Conservation (phyloP, 2,888 invertebrate genomes). For the Drosophila sordidula region DNA sequence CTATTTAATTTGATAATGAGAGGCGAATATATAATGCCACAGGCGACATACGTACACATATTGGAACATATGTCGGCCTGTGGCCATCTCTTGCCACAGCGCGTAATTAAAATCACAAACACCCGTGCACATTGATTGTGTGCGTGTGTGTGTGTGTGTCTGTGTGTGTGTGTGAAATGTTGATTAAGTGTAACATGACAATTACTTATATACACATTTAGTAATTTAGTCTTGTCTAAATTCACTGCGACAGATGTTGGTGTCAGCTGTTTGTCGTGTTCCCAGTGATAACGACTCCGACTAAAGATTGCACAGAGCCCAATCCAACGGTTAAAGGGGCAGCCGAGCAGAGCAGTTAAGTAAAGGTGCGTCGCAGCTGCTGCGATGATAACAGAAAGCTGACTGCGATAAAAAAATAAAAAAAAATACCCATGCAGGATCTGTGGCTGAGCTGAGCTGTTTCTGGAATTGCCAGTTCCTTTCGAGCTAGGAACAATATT, state of each 20-base stretch:
- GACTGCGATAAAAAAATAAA: conserved; percentile 24
- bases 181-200: conserved; percentile 75
- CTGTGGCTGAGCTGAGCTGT: neutral
- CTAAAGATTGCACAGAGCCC: conserved; percentile 49
- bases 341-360: too few relatives aligned
- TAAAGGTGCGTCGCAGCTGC: conserved; percentile 29
- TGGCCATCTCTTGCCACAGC: conserved; percentile 24
- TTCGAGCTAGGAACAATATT: too few relatives aligned
- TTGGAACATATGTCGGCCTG: conserved; percentile 33
- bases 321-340: conserved; percentile 18
- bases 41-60: neutral
- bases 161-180: conserved; percentile 42
- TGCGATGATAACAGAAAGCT: conserved; percentile 22
- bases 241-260: conserved; percentile 70
- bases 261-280: conserved; percentile 71
- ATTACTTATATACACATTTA: conserved; percentile 68
- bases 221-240: conserved; percentile 72
- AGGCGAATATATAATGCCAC: conserved; percentile 22
- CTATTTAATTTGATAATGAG: conserved; percentile 47
- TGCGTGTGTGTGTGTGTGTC: conserved; percentile 23
- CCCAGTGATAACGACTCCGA: conserved; percentile 48
- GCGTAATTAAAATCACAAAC: conserved; percentile 44
- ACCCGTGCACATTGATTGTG: conserved; percentile 16
- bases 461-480: too few relatives aligned
- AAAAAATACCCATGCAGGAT: conserved; percentile 4